A percentile compares a stretch with the other conserved stretches of the same genome.
Evolutionary conservation across 2,797 vertebrate species (phyloP).

Genomic region (Sebastes taczanowskii): DNA sequence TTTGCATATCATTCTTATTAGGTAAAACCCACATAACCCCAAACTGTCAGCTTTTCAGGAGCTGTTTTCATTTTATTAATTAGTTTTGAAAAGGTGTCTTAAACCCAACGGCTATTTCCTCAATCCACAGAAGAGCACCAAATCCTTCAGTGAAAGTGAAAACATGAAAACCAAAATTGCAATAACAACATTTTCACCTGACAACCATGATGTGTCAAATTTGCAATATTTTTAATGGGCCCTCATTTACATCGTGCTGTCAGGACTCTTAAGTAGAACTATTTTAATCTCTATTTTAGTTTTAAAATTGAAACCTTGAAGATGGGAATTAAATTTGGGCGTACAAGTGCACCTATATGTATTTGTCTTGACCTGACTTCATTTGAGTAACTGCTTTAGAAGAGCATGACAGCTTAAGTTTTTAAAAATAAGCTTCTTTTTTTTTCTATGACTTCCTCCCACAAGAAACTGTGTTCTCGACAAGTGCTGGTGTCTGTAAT

Average conservation of each 20-base stretch:
- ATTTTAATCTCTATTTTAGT: slow-evolving; percentile 1
- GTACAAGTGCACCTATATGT: not conserved
- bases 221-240: slow-evolving; percentile 18
- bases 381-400: slow-evolving; percentile 26
- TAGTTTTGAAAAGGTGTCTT: slow-evolving; percentile 41
- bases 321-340: slow-evolving; percentile 17
- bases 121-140: not conserved
- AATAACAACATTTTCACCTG: slow-evolving; percentile 39
- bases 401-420: not conserved
- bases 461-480: not conserved
- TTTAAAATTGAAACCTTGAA: slow-evolving; percentile 17
- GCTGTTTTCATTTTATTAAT: slow-evolving; percentile 29
- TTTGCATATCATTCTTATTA: not conserved
- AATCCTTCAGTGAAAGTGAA: slow-evolving; percentile 9
- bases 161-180: slow-evolving; percentile 28
- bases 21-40: slow-evolving; percentile 9
- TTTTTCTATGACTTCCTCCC: not conserved
- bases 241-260: slow-evolving; percentile 14
- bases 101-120: slow-evolving; percentile 26
- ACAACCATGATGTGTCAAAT: slow-evolving; percentile 8
- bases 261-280: slow-evolving; percentile 3
- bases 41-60: slow-evolving; percentile 33
- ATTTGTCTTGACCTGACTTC: slow-evolving; percentile 22
- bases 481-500: not conserved
- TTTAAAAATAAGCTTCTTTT: not conserved